Percentiles rank a stretch among this genome's conserved stretches.
Evolutionary conservation across 2,113 vertebrate genomes (phyloP).

Genomic region (Scomber scombrus): DNA sequence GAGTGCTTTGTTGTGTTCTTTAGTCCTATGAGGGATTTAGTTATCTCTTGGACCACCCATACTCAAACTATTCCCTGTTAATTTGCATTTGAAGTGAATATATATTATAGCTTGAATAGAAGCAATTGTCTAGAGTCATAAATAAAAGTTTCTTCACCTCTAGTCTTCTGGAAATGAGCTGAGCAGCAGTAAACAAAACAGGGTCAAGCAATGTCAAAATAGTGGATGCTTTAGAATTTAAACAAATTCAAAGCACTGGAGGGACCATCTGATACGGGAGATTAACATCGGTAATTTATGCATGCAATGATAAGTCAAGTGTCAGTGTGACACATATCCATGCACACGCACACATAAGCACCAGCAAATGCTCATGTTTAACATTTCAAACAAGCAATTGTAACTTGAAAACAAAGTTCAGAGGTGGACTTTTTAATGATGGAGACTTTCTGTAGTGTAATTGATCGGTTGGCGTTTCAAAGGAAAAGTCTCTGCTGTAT

Average conservation of each 20-base stretch:
- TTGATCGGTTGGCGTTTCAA: constrained; percentile 56
- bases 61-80: not conserved
- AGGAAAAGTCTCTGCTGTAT: constrained; percentile 37
- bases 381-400: constrained; percentile 57
- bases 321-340: constrained; percentile 43
- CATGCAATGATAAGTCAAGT: constrained; percentile 64
- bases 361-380: constrained; percentile 18
- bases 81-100: constrained; percentile 65
- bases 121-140: constrained; percentile 36
- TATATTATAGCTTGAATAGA: constrained; percentile 34
- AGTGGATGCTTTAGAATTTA: constrained; percentile 59
- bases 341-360: constrained; percentile 29
- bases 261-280: constrained; percentile 73
- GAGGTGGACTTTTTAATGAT: constrained; percentile 62
- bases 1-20: constrained; percentile 21
- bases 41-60: constrained; percentile 18
- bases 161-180: constrained; percentile 58
- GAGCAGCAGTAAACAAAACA: constrained; percentile 71
- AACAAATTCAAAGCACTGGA: constrained; percentile 67
- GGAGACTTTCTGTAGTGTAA: constrained; percentile 55
- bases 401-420: constrained; percentile 53
- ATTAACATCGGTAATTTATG: constrained; percentile 75
- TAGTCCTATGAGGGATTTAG: constrained; percentile 23
- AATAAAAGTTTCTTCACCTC: constrained; percentile 53
- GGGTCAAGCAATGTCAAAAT: constrained; percentile 71